Evolutionary conservation across 1,140 invertebrate species (phyloP).

Genomic region (Cyrtorhinus lividipennis): DNA sequence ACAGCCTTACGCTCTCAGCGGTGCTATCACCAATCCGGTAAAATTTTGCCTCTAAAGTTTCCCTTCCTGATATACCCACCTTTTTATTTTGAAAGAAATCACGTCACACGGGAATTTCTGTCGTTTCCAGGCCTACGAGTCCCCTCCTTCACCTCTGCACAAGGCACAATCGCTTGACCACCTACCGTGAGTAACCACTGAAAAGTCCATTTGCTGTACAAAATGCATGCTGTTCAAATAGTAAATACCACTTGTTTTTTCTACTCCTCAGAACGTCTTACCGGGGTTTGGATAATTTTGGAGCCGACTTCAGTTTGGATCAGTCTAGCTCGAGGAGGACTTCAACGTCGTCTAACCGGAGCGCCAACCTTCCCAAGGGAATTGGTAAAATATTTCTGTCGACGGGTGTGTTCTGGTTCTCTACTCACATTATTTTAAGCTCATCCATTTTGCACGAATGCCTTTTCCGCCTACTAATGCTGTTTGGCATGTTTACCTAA

Average conservation of each 20-base stretch:
- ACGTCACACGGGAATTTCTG: too few species aligned
- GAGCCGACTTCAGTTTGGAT: conserved; percentile 7
- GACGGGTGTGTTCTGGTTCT: conserved; percentile 22
- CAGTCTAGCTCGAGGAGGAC: not conserved
- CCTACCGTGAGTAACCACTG: not conserved
- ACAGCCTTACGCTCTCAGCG: not conserved
- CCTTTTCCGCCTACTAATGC: not conserved
- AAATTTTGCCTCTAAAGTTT: too few species aligned
- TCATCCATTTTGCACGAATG: not conserved
- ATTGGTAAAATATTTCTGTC: conserved; percentile 26
- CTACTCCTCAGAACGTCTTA: too few species aligned
- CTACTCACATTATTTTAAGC: conserved; percentile 11
- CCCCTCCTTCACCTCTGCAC: conserved; percentile 8
- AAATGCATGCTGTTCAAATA: too few species aligned
- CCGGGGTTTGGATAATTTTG: conserved; percentile 15
- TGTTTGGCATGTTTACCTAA: not conserved
- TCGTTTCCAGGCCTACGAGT: not conserved
- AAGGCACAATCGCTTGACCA: conserved; percentile 14
- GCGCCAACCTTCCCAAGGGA: conserved; percentile 22
- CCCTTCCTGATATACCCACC: too few species aligned
- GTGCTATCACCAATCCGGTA: not conserved
- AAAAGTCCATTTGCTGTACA: not conserved
- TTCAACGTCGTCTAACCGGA: conserved; percentile 10
- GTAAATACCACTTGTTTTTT: too few species aligned
- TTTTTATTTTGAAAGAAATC: not conserved